Evolutionary conservation across 2,113 vertebrate genomes (phyloP), one percentile per base, ranked within the genome.

Genomic region (Pluvianellus socialis): DNA sequence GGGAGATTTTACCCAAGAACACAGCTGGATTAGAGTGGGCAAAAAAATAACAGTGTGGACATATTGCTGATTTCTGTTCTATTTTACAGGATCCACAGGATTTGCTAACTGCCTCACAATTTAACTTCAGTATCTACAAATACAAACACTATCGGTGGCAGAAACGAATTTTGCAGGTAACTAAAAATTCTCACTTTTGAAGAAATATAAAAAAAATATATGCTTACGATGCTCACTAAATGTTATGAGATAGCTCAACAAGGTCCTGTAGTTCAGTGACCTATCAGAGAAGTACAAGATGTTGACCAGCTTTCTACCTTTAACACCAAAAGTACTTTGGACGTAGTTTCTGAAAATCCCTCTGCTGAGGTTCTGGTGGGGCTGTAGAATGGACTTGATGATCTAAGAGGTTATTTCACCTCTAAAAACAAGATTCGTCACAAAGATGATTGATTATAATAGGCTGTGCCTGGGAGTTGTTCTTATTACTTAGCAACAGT

Each of bases 121-220:
- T 98, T 94, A 98, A 98, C 96, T 98, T 98, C 89, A 98, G 98
- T 14, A 97, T 99, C 81, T 98, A 98, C 92, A 98, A 98, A 96
- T 97, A 98, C 70, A 90, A 97, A 76, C 98, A 96, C 49, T 99
- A 98, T 79, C 96, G 98, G 47, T 98, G 98, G 98, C 98, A 99
- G 97, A 98, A 99, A 76, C 71, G 98, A 4, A 97, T 99, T 74
- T 84, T 99, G 67, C 98, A 99, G 98, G 98, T 98, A 94, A 96
- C 8, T 28, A n/a, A 20, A 44, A 73, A 27, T 28, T 44, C 22
- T 72, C 32, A 5, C 26, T 45, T 95, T 75, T 79, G 50, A 47
- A 68, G 44, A 44, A 56, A 28, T 12, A 12, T 4, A 18, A 26
- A 6, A 6, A 26, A 38, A 83, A 42, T 47, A 15, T 12, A 27